phyloP scores from a whole-genome alignment of 2,888 invertebrate genomes.

The Eupsilia transversa region DNA sequence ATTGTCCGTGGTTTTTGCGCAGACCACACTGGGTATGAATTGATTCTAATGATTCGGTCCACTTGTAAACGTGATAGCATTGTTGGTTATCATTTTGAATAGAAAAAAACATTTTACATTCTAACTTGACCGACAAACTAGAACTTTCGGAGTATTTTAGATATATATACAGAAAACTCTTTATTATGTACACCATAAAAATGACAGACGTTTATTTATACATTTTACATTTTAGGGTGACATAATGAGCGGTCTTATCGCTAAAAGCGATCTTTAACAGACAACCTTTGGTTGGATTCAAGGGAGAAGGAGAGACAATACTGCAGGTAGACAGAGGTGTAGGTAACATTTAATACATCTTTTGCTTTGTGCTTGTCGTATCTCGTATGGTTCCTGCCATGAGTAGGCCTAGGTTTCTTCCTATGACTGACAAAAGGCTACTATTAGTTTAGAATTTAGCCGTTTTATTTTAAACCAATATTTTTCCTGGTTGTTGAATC shows the following conservation, averaged over 20 bases:
- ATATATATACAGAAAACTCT: no score
- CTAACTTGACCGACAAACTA: slow-evolving; percentile 36
- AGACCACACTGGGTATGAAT: slow-evolving; percentile 22
- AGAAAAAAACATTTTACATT: slow-evolving; percentile 35
- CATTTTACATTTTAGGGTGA: no score
- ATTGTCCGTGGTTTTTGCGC: slow-evolving; percentile 39
- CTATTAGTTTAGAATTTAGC: neutral
- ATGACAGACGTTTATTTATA: no score
- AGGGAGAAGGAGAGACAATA: no score
- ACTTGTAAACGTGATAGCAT: slow-evolving; percentile 27
- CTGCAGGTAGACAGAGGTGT: no score
- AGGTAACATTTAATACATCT: no score
- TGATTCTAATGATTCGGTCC: slow-evolving; percentile 45
- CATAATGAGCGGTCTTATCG: no score
- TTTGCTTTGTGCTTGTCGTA: neutral
- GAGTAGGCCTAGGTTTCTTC: neutral
- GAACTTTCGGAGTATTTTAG: no score
- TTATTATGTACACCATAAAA: no score
- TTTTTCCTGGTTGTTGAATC: neutral
- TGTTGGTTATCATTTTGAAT: slow-evolving; percentile 18
- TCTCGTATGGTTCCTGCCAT: neutral
- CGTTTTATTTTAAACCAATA: neutral
- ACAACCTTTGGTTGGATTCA: no score
- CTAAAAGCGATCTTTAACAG: no score
- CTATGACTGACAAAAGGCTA: no score